phyloP scores from a whole-genome alignment of 2,113 vertebrate genomes.

The Dromaius novaehollandiae region DNA sequence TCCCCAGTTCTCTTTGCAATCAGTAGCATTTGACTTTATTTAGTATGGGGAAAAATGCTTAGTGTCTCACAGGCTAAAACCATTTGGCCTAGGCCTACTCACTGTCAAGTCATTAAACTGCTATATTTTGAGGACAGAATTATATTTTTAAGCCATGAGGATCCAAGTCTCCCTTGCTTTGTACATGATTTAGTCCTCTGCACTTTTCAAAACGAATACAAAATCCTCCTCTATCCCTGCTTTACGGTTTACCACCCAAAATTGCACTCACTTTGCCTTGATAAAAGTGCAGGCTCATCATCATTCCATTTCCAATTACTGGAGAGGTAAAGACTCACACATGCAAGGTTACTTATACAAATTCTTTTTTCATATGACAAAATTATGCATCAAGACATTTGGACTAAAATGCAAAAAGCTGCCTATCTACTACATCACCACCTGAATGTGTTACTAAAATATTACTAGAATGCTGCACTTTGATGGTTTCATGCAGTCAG shows the following conservation, averaged over 20 bases:
- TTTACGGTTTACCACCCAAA: not conserved
- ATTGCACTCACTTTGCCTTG: not conserved
- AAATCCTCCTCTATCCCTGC: not conserved
- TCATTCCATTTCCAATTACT: constrained; percentile 8
- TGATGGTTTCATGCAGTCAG: constrained; percentile 71
- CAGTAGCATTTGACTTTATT: not conserved
- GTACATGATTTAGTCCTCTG: not conserved
- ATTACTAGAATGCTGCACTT: constrained; percentile 67
- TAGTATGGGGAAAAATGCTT: not conserved
- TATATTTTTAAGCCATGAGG: not conserved
- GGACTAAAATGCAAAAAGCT: constrained; percentile 55
- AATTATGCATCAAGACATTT: constrained; percentile 62
- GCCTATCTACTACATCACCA: constrained; percentile 53
- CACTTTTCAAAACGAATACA: not conserved
- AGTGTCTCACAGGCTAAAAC: not conserved
- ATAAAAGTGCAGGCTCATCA: not conserved
- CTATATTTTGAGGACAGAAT: not conserved
- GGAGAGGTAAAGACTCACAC: constrained; percentile 63
- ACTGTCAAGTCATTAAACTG: not conserved
- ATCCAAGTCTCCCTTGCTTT: not conserved
- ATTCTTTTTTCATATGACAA: constrained; percentile 4
- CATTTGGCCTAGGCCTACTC: not conserved
- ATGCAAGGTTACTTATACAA: constrained; percentile 37
- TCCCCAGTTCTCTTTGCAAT: not conserved
- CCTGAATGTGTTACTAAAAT: constrained; percentile 71